Base-by-base conservation (phyloP, 1,140 invertebrate species). In the Sweltsa coloradensis region DNA sequence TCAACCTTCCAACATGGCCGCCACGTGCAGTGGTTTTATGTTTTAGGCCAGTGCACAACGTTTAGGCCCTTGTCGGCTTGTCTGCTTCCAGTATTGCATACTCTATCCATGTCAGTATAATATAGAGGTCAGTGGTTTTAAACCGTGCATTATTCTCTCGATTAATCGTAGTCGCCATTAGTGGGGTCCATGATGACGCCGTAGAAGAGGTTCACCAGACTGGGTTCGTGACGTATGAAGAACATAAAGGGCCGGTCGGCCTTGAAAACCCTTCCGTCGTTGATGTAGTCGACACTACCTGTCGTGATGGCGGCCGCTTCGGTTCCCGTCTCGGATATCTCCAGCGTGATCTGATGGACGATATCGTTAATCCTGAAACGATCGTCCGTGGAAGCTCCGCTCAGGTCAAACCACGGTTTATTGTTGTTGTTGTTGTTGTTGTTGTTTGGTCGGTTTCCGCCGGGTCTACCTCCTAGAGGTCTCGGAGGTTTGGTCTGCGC, bases 301-400 rank as follows among this genome's bases (percentile, higher is more conserved):
- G 46, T 9, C 9, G 63, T 60, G 4, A 60, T 62, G 6, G 65
- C 68, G 14, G 66, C 63, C 3, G 67, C 68, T 47, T 64, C 62
- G 2, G 63, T 66, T 2, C 67, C 68, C 45, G 61, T 59, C 51
- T 71, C 68, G 47, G 66, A 63, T 0, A 70, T 58, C 11, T 69
- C 65, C 16, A 70, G 45, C 34, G 65, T 55, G 5, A 65, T 58
- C 50, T 66, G 58, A 45, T 70, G 67, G 27, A 66, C 47, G 1
- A 58, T 39, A 26, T 49, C 47, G 26, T 45, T 23, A n/a, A 49
- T 36, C 19, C 19, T 16, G 41, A 49, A 49, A 14, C 29, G 0
- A 0, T 24, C 4, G 16, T 49, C 29, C 13, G 6, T 1, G 7
- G 47, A 45, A 4, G 27, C 42, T 18, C 42, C 42, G 22, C 36